Conservation (phyloP, 2,888 invertebrate species). For the Mesopsocus fuscifrons region DNA sequence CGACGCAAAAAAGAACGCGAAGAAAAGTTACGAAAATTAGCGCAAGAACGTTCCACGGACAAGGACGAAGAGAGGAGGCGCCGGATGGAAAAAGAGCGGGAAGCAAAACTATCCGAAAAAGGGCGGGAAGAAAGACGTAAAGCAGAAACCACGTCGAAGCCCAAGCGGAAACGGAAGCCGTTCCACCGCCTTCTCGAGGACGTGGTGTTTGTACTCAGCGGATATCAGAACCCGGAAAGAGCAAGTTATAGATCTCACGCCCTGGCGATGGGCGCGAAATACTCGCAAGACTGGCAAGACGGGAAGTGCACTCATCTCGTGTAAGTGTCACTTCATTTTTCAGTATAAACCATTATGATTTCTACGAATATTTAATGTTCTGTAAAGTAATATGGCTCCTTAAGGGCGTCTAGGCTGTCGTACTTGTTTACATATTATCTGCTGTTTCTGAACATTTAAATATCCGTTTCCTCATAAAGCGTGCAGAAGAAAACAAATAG, state of each 20-base stretch:
- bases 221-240: slow-evolving; percentile 67
- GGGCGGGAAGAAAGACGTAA: slow-evolving; percentile 9
- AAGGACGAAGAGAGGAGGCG: slow-evolving; percentile 7
- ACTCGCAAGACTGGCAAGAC: slow-evolving; percentile 59
- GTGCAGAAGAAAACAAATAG: too few relatives aligned
- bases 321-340: slow-evolving; percentile 30
- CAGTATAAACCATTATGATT: neutral
- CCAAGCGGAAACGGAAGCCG: slow-evolving; percentile 23
- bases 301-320: slow-evolving; percentile 62
- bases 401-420: too few relatives aligned
- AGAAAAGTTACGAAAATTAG: slow-evolving; percentile 12
- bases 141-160: neutral
- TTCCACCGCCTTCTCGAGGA: slow-evolving; percentile 40
- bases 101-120: slow-evolving; percentile 20
- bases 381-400: too few relatives aligned
- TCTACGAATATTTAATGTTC: neutral
- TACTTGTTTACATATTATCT: too few relatives aligned
- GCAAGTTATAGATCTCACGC: slow-evolving; percentile 45
- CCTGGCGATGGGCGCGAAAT: slow-evolving; percentile 57
- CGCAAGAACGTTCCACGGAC: neutral
- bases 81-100: slow-evolving; percentile 6
- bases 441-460: too few relatives aligned
- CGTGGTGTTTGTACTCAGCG: slow-evolving; percentile 66
- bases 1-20: slow-evolving; percentile 14
- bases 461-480: too few relatives aligned